phyloP scores from a whole-genome alignment of 1,140 invertebrate species.

The Procambarus virginalis region DNA sequence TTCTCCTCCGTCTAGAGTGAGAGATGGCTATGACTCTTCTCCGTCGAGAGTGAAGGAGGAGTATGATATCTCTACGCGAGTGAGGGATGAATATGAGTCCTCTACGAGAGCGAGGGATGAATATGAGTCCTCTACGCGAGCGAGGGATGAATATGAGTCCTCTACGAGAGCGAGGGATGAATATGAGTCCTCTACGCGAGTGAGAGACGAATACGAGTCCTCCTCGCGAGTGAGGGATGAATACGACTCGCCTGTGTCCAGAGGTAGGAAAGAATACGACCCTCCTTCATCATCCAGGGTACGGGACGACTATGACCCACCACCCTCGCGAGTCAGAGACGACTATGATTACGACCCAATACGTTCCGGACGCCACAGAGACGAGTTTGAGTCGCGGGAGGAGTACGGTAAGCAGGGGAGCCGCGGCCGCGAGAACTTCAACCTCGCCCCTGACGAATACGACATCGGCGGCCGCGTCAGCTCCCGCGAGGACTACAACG shows the following conservation, averaged over 20 bases:
- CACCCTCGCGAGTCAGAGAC: conserved; percentile 13
- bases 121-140: conserved; percentile 3
- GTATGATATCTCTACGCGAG: conserved; percentile 27
- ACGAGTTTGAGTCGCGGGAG: conserved; percentile 27
- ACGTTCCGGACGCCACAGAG: conserved; percentile 4
- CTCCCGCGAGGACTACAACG: background rate
- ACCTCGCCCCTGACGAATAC: conserved; percentile 2
- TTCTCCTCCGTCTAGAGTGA: conserved; percentile 15
- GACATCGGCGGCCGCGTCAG: background rate
- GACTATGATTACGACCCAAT: conserved; percentile 35
- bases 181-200: conserved; percentile 22
- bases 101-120: conserved; percentile 30
- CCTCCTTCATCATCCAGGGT: conserved; percentile 1
- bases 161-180: conserved; percentile 23
- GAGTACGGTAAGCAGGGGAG: conserved; percentile 11
- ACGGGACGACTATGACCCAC: conserved; percentile 32
- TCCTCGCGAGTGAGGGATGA: conserved; percentile 8
- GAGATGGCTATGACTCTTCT: conserved; percentile 30
- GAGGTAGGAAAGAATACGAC: conserved; percentile 22
- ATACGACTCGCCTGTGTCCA: conserved; percentile 9
- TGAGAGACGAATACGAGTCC: conserved; percentile 45
- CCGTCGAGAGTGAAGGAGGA: conserved; percentile 14
- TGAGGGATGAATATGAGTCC: conserved; percentile 45
- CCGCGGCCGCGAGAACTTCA: conserved; percentile 5
- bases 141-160: conserved; percentile 41